Percentiles rank a stretch among this genome's conserved stretches.
Conservation (phyloP, 2,113 vertebrate genomes). For the Puntigrus tetrazona region DNA sequence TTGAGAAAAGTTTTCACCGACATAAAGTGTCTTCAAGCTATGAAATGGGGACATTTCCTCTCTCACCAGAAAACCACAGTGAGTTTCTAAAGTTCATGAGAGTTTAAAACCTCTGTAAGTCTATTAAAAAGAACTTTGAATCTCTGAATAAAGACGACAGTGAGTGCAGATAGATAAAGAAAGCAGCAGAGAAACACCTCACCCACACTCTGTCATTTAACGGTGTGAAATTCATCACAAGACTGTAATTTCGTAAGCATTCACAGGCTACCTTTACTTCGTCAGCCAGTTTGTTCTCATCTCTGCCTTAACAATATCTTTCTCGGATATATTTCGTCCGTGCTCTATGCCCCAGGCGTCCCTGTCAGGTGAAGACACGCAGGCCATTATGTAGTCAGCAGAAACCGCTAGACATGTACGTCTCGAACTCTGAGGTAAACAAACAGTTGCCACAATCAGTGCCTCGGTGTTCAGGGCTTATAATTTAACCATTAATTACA, state of each 20-base stretch:
- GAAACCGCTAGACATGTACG: background rate
- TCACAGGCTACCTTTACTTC: background rate
- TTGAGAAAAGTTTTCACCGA: background rate
- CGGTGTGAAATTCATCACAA: constrained; percentile 5
- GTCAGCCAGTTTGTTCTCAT: no score
- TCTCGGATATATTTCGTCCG: background rate
- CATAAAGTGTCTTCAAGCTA: background rate
- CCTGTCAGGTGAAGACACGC: background rate
- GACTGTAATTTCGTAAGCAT: background rate
- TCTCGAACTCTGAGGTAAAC: background rate
- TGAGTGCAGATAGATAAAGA: background rate
- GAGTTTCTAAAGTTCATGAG: background rate
- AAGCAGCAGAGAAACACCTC: background rate
- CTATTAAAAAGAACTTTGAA: background rate
- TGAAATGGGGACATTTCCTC: background rate
- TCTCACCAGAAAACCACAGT: background rate
- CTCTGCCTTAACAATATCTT: background rate
- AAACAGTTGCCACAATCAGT: background rate
- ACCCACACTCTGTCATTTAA: constrained; percentile 6
- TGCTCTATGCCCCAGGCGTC: background rate
- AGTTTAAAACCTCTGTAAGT: background rate
- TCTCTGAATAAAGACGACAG: background rate
- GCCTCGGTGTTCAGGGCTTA: background rate
- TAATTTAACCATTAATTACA: background rate
- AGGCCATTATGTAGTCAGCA: background rate